phyloP scores from a whole-genome alignment of 2,797 vertebrate genomes.

The Silurus aristotelis region DNA sequence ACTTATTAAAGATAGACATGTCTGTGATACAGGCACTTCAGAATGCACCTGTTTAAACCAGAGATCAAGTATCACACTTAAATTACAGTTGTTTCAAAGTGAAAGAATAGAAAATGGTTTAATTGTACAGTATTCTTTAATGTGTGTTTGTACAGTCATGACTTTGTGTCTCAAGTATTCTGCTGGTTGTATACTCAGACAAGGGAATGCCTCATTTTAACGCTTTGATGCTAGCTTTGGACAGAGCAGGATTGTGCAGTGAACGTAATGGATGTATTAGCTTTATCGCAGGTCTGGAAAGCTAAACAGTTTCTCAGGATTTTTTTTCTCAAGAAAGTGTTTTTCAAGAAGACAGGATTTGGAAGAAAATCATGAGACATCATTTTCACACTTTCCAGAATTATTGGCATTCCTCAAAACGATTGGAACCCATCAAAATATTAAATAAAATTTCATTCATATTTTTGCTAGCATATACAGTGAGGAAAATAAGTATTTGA shows the following conservation, averaged over 20 bases:
- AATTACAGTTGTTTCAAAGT: conserved; percentile 16
- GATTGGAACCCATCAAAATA: neutral
- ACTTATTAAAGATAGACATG: conserved; percentile 40
- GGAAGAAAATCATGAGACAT: neutral
- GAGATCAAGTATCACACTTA: conserved; percentile 22
- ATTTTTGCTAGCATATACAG: too few relatives aligned
- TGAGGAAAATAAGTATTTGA: too few relatives aligned
- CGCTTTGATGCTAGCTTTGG: conserved; percentile 35
- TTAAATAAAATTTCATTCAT: neutral
- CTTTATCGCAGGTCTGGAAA: conserved; percentile 54
- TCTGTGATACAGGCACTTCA: conserved; percentile 24
- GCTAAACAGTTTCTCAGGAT: conserved; percentile 55
- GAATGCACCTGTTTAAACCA: neutral
- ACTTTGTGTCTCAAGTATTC: conserved; percentile 36
- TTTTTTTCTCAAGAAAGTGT: conserved; percentile 18
- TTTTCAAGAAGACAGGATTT: conserved; percentile 12
- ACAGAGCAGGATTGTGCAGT: conserved; percentile 51
- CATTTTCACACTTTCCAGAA: neutral
- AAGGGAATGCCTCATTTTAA: conserved; percentile 38
- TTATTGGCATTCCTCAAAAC: neutral
- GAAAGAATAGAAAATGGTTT: conserved; percentile 20
- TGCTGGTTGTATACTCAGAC: conserved; percentile 41
- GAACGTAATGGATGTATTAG: conserved; percentile 58
- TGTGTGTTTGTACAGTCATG: conserved; percentile 52
- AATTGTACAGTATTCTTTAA: conserved; percentile 55